phyloP scores from a whole-genome alignment of 2,888 invertebrate species.

The Alviniconcha strummeri region DNA sequence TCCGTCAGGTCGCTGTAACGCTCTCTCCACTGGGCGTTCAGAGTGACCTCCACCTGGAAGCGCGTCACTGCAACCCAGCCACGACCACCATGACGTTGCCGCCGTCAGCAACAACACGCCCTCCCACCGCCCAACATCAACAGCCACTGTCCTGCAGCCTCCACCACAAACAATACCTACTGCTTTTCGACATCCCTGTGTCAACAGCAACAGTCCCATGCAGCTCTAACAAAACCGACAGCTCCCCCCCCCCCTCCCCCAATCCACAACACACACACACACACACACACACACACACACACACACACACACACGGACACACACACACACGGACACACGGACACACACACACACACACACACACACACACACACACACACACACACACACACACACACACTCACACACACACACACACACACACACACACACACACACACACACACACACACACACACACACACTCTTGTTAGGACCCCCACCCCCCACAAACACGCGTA shows the following conservation, averaged over 20 bases:
- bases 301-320: not conserved
- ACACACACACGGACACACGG: not conserved
- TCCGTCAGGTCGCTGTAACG: not conserved
- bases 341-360: not conserved
- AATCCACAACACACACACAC: not conserved
- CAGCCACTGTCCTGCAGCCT: not conserved
- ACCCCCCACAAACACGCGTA: not conserved
- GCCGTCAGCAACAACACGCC: not conserved
- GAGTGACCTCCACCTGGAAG: constrained; percentile 10
- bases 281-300: not conserved
- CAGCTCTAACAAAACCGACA: no score
- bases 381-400: not conserved
- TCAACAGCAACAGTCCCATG: no score
- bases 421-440: not conserved
- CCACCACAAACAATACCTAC: not conserved
- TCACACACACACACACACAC: not conserved
- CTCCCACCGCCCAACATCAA: not conserved
- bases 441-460: not conserved
- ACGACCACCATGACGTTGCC: not conserved
- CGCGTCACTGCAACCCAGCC: not conserved
- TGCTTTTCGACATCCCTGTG: no score
- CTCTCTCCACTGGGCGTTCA: constrained; percentile 2
- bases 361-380: not conserved
- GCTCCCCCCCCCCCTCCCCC: not conserved
- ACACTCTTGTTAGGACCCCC: not conserved